phyloP scores from a whole-genome alignment of 2,113 vertebrate species.

The Varanus komodoensis region DNA sequence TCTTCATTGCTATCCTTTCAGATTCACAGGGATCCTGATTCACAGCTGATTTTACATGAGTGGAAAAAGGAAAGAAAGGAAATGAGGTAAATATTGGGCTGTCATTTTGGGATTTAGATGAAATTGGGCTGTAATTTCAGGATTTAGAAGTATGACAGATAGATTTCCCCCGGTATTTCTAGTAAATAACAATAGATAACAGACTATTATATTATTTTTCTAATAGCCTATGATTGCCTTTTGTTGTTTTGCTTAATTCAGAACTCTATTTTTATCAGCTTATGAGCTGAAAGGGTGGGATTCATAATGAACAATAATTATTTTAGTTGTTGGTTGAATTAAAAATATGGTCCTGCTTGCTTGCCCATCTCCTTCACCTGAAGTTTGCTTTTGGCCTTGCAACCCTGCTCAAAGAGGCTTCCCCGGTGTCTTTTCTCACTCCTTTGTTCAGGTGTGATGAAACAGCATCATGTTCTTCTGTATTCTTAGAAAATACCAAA shows the following conservation, averaged over 20 bases:
- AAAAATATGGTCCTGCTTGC: background rate
- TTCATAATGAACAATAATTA: background rate
- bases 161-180: background rate
- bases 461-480: background rate
- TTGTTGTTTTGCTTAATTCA: background rate
- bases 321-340: background rate
- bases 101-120: background rate
- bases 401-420: background rate
- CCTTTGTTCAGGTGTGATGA: background rate
- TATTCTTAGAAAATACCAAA: background rate
- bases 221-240: background rate
- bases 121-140: background rate
- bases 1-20: slow-evolving; percentile 63
- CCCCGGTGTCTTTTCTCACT: background rate
- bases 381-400: background rate
- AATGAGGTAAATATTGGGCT: slow-evolving; percentile 82
- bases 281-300: too few relatives aligned
- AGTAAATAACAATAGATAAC: background rate
- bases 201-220: background rate
- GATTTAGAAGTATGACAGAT: background rate
- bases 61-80: slow-evolving; percentile 93
- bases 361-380: too few relatives aligned
- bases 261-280: background rate
- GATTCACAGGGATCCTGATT: slow-evolving; percentile 89
- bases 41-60: slow-evolving; percentile 89